Evolutionary conservation across 1,140 invertebrate genomes (phyloP).

Genomic region (honey bee (Apis mellifera)): Amel_HAv3.1 CM009937.2:11587501-11588000

Average conservation of each 20-base stretch:
- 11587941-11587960: slow-evolving; percentile 17
- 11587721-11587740: background rate
- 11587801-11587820: background rate
- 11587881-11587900: background rate
- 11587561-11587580: slow-evolving; percentile 60
- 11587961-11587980: slow-evolving; percentile 6
- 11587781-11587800: slow-evolving; percentile 16
- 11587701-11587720: background rate
- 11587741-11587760: slow-evolving; percentile 20
- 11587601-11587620: slow-evolving; percentile 59
- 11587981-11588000: slow-evolving; percentile 38
- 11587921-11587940: background rate
- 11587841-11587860: too few relatives aligned
- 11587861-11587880: too few relatives aligned
- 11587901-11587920: too few relatives aligned
- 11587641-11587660: slow-evolving; percentile 15
- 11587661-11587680: slow-evolving; percentile 11
- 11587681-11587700: slow-evolving; percentile 12
- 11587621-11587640: background rate
- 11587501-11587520: background rate
- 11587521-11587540: background rate
- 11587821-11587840: slow-evolving; percentile 3
- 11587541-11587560: slow-evolving; percentile 25
- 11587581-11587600: slow-evolving; percentile 51
- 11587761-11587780: background rate